Percentiles rank a stretch among this genome's conserved stretches.
These are phyloP conservation scores for Lepidurus arcticus DNA, from an alignment of 1,140 invertebrate species.

Conservation along the genomic window DNA sequence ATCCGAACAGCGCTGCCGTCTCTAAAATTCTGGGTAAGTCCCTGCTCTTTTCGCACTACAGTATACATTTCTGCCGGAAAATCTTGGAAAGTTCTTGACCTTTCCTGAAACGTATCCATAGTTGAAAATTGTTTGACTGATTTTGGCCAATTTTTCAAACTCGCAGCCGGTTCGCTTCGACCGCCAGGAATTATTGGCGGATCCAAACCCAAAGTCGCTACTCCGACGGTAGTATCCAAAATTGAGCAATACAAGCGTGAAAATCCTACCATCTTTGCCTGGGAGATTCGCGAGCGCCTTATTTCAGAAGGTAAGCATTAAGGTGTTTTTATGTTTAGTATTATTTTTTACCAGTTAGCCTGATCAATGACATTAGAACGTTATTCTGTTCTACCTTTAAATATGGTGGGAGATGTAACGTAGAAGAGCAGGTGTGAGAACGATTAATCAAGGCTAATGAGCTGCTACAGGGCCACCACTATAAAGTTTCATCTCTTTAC, in stretches of 20 bases:
- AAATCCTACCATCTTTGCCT: slow-evolving; percentile 96
- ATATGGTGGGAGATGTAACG: background rate
- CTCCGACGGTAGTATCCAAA: slow-evolving; percentile 88
- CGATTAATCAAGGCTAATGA: slow-evolving; percentile 8
- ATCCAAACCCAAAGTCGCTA: slow-evolving; percentile 97
- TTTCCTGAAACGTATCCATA: background rate
- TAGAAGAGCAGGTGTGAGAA: background rate
- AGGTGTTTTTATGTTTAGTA: background rate
- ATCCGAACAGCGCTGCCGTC: slow-evolving; percentile 24
- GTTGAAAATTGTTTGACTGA: slow-evolving; percentile 11
- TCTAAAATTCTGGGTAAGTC: slow-evolving; percentile 28
- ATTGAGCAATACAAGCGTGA: slow-evolving; percentile 94
- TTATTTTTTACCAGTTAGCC: background rate
- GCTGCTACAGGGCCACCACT: background rate
- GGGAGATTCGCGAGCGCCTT: slow-evolving; percentile 88
- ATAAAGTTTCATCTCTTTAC: background rate
- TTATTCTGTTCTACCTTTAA: background rate
- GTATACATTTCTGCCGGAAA: background rate
- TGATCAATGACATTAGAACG: slow-evolving; percentile 1
- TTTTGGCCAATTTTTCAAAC: slow-evolving; percentile 26
- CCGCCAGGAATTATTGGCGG: slow-evolving; percentile 95
- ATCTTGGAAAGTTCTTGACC: background rate
- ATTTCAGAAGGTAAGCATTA: slow-evolving; percentile 78
- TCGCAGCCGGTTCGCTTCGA: slow-evolving; percentile 74
- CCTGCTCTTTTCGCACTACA: background rate